Base-by-base conservation (phyloP, 35 echinoderm and acorn worm genomes). In the Heliocidaris tuberculata region DNA sequence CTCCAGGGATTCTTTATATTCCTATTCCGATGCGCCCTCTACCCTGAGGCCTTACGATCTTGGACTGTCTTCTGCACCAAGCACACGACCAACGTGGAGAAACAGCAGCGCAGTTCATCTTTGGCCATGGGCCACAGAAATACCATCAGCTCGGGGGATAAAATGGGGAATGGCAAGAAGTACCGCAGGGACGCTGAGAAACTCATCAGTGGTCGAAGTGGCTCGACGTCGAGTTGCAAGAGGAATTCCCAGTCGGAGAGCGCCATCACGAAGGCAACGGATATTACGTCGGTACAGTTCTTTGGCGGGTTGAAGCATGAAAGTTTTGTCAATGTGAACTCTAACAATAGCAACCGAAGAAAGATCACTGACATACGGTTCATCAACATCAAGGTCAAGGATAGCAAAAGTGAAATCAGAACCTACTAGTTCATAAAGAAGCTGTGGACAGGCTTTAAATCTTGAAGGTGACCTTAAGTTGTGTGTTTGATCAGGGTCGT, bases 1-100 rank as follows among this genome's bases (percentile, higher is more conserved):
- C 70, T 98, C 16, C 97, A 98, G 94, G 98, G 98, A 1, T 96
- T 99, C n/a, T 99, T 99, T 93, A 99, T 99, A 49, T 99, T 99
- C 87, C 85, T 99, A n/a, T 99, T 99, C 47, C 95, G 96, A 31
- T 99, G 98, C 93, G 96, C 96, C 17, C 95, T 99, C 9, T 95
- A 99, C 86, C 96, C 98, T 10, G 98, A 99, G 88, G 97, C 96
- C 21, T 21, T 98, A 29, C 94, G 97, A 48, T 95, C 92, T 7
- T 98, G 97, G 97, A 85, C 88, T 6, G 86, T 93, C 49, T 95
- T 61, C 86, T 86, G 86, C 93, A 95, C 71, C 27, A 70, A 95
- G 94, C 94, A 93, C 92, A 92, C 95, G 9, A 94, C 86, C 29
- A 94, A 95, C 52, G 93, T 94, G 13, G 96, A 95, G 32, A n/a